Conservation (phyloP, 2,113 vertebrate species). For the Silurus asotus region DNA sequence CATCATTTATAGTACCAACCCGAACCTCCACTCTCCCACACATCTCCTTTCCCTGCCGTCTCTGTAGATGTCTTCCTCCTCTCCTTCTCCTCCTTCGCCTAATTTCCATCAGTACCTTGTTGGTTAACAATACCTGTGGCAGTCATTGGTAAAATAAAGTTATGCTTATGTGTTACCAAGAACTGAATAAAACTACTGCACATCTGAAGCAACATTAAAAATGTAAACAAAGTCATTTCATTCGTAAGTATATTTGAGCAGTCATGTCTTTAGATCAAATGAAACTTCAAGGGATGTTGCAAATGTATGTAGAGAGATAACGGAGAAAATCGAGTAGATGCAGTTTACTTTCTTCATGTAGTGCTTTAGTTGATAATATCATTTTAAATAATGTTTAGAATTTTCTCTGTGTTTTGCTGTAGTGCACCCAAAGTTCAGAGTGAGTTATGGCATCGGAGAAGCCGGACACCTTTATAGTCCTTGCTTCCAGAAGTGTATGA, state of each 20-base stretch:
- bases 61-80: no score
- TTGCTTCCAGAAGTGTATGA: slow-evolving; percentile 30
- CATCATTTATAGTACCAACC: no score
- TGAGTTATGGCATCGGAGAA: not conserved
- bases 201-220: not conserved
- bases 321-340: not conserved
- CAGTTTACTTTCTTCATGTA: not conserved
- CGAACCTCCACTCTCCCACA: no score
- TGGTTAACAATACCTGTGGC: no score
- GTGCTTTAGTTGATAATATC: not conserved
- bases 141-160: no score
- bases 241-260: not conserved
- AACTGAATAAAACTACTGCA: not conserved
- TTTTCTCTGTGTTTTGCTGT: slow-evolving; percentile 19
- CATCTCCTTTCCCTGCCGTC: no score
- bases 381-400: not conserved
- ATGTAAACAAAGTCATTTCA: not conserved
- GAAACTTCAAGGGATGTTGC: not conserved
- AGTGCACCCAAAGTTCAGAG: slow-evolving; percentile 28
- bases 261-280: not conserved
- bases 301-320: not conserved
- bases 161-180: no score
- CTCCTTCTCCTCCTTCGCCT: no score
- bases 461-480: slow-evolving; percentile 11
- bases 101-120: no score